Base-by-base conservation (phyloP, 2,888 invertebrate species). In the Lycocerus yunnanus region DNA sequence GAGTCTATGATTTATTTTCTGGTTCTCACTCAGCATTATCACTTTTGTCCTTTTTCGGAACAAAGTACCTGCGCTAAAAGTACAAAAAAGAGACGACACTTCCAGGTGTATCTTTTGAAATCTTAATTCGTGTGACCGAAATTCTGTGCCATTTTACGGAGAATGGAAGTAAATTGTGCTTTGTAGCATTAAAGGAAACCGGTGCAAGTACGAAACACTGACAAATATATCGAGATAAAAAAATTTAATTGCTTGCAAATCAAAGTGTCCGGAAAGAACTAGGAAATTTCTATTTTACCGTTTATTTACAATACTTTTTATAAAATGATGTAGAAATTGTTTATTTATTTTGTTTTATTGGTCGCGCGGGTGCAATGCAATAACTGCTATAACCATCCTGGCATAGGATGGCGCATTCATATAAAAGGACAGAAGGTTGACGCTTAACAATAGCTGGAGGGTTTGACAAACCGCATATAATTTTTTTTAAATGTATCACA, bases 391-490 rank as follows among this genome's bases (percentile, higher is more conserved):
- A 43, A 59, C 69, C 68, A 70, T 74, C 71, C 72, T 69, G 66
- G 58, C 67, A 72, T 69, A 73, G 67, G 67, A 66, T 61, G 66
- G 70, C 74, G 75, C 74, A 72, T 76, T 43, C n/a, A 43, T 76
- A 69, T 67, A 61, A 72, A 76, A 71, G 75, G 77, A 72, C 73
- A 66, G 68, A 67, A 73, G 78, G 58, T 66, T 70, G 66, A 59
- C 60, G 61, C 72, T 65, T 75, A 77, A 84, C 83, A 85, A 84
- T 82, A 73, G 81, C 81, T 74, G 16, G 77, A 81, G 81, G 85
- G 84, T 84, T 84, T 84, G 84, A 84, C 85, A 82, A 78, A 84
- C 85, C 84, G 82, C 84, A 84, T 82, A 83, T 82, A 84, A 84
- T 84, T 83, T 84, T 81, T 83, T 81, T 18, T 58, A 76, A 77